Base-by-base conservation (phyloP, 2,797 vertebrate species). In the Cuculus canorus region DNA sequence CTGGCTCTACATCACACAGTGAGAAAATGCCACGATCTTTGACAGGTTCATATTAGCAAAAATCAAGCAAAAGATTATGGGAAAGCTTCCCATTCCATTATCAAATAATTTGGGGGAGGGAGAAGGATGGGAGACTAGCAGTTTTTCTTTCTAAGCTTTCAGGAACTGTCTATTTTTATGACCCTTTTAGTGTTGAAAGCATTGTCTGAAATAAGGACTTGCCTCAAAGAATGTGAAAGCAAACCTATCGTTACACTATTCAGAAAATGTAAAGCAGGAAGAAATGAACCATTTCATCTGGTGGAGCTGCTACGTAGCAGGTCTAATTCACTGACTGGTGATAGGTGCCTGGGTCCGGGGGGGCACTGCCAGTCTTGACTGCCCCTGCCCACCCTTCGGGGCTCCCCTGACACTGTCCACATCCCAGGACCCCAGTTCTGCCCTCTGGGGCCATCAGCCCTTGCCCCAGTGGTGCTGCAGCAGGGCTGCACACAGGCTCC, bases 11-110 rank as follows among this genome's bases (percentile, higher is more conserved):
- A 92, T 94, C 95, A 96, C 69, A 92, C 65, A 90, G 73, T 71
- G 65, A 94, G 77, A 82, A 95, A 93, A 92, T 73, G 92, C 85
- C 91, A 95, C 0, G 27, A 94, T 96, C 95, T 95, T 88, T 96
- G 95, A 95, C 95, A 96, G 89, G 91, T 96, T 96, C 91, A n/a
- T 82, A 95, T 91, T 96, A 96, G 87, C 80, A 94, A 96, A 96
- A 97, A 93, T 91, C 89, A 95, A 91, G 89, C 50, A 88, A 88
- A 93, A 96, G 85, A 95, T 92, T 90, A 96, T 73, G 91, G 93
- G 76, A 96, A 96, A 95, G 80, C 91, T 95, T 96, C 95, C 93
- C 82, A 90, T 93, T 94, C 87, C 91, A 93, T 94, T 96, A 94
- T 94, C 85, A 96, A 95, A 95, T 93, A 96, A 94, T 97, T 91